These are phyloP conservation scores for Apodemus speciosus DNA, from an alignment of 2,113 vertebrate genomes.

Conservation along the genomic window DNA sequence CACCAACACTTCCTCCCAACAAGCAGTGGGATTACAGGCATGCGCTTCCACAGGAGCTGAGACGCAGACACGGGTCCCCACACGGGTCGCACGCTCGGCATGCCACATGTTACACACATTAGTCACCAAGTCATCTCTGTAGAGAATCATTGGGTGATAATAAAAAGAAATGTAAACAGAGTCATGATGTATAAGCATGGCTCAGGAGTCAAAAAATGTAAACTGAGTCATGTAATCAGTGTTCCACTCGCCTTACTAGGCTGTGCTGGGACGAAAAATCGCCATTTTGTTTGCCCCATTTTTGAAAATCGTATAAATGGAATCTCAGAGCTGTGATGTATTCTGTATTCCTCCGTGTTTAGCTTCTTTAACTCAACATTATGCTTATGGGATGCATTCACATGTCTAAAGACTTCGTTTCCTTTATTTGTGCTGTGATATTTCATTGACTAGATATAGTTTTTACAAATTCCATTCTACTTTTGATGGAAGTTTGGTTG, in stretches of 20 bases:
- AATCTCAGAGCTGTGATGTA: not conserved
- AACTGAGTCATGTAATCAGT: not conserved
- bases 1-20: not conserved
- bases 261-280: not conserved
- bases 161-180: constrained; percentile 11
- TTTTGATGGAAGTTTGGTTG: constrained; percentile 1
- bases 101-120: too few relatives aligned
- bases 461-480: not conserved
- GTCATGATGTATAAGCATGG: not conserved
- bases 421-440: not conserved
- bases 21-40: not conserved
- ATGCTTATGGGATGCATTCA: not conserved
- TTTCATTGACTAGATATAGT: not conserved
- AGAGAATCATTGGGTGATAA: not conserved
- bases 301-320: not conserved
- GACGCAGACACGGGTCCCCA: not conserved
- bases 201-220: not conserved
- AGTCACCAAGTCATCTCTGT: not conserved
- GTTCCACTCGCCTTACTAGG: not conserved
- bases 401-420: not conserved
- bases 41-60: too few relatives aligned
- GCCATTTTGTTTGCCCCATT: not conserved
- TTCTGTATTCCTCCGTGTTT: not conserved
- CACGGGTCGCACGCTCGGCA: not conserved
- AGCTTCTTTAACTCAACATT: not conserved